A percentile compares a stretch with the other conserved stretches of the same genome.
These are phyloP conservation scores for Dichetophora obliterata DNA, from an alignment of 2,888 invertebrate genomes.

Conservation along the genomic window DNA sequence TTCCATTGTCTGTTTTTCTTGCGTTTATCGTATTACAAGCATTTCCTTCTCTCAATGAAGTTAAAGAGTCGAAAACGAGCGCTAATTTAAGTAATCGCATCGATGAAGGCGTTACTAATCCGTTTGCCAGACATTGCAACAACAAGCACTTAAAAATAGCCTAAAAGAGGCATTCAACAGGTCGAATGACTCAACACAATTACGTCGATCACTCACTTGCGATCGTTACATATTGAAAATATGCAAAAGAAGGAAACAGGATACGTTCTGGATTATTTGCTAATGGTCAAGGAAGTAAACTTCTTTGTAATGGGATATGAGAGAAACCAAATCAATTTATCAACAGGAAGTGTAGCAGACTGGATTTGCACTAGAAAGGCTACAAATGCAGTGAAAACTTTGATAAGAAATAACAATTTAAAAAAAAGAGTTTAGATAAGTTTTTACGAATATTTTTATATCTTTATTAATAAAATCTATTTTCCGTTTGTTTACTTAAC, in stretches of 20 bases:
- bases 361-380: not conserved
- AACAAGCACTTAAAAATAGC: not conserved
- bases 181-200: slow-evolving; percentile 22
- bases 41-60: not conserved
- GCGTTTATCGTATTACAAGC: not conserved
- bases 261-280: not conserved
- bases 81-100: slow-evolving; percentile 24
- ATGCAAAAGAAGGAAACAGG: not conserved
- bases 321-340: not conserved
- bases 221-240: not conserved
- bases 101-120: slow-evolving; percentile 34
- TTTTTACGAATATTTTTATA: too few relatives aligned
- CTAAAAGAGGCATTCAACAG: not conserved
- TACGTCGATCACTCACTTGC: not conserved
- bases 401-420: too few relatives aligned
- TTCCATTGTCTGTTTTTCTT: not conserved
- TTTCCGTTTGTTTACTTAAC: too few relatives aligned
- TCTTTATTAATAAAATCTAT: too few relatives aligned
- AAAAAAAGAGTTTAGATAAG: too few relatives aligned
- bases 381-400: not conserved
- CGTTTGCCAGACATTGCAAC: slow-evolving; percentile 12
- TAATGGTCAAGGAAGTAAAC: not conserved
- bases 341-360: not conserved
- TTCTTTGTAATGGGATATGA: too few relatives aligned
- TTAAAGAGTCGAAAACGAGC: not conserved